phyloP scores from a whole-genome alignment of 2,888 invertebrate genomes.

The Synergus umbraculus region DNA sequence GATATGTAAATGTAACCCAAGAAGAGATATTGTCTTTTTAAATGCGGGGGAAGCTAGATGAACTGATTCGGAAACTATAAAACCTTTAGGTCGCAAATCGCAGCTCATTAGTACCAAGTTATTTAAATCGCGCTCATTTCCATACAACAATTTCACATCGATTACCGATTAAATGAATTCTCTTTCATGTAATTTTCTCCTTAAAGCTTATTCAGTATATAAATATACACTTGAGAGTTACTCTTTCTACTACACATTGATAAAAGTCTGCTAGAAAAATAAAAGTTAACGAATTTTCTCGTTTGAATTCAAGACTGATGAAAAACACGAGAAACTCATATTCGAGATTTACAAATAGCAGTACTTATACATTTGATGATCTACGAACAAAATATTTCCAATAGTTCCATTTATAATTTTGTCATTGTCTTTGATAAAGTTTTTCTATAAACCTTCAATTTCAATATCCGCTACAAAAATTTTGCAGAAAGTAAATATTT shows the following conservation, averaged over 20 bases:
- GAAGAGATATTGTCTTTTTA: slow-evolving; percentile 19
- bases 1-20: not conserved
- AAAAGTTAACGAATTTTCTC: too few relatives aligned
- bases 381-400: not conserved
- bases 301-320: too few relatives aligned
- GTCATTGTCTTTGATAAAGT: too few relatives aligned
- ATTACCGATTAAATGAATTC: slow-evolving; percentile 36
- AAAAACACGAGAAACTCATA: too few relatives aligned
- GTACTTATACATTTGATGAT: not conserved
- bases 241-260: not conserved
- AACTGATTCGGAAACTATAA: slow-evolving; percentile 28
- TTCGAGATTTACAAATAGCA: too few relatives aligned
- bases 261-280: not conserved
- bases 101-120: slow-evolving; percentile 38
- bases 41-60: slow-evolving; percentile 8
- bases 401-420: too few relatives aligned
- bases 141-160: slow-evolving; percentile 36
- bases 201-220: not conserved
- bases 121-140: slow-evolving; percentile 36
- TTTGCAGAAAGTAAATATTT: slow-evolving; percentile 15
- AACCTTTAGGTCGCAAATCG: slow-evolving; percentile 27
- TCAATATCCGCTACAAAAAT: not conserved
- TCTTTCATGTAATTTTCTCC: slow-evolving; percentile 17
- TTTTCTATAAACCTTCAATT: not conserved
- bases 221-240: not conserved